phyloP scores from a whole-genome alignment of 1,140 invertebrate genomes.

The Battus philenor region DNA sequence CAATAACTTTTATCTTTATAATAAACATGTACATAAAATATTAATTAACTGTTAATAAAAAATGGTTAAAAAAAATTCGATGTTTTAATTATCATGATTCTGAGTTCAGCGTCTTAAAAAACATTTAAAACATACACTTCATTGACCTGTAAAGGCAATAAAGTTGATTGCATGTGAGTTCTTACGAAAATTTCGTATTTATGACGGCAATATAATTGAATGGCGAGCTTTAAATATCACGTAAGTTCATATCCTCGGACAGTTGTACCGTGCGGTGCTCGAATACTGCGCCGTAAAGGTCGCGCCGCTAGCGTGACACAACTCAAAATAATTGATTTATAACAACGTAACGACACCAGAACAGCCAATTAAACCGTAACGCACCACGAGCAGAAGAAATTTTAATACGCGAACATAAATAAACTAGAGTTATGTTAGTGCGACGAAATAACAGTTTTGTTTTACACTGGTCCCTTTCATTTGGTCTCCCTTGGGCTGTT shows the following conservation, averaged over 20 bases:
- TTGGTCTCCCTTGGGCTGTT: constrained; percentile 41
- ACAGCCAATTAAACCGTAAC: constrained; percentile 19
- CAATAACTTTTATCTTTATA: no score
- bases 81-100: no score
- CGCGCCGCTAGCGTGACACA: constrained; percentile 13
- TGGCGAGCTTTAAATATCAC: constrained; percentile 8
- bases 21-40: no score
- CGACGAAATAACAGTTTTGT: constrained; percentile 40
- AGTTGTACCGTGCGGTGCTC: constrained; percentile 1
- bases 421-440: constrained; percentile 32
- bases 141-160: no score
- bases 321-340: constrained; percentile 16
- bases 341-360: constrained; percentile 2
- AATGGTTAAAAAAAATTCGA: no score
- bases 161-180: no score
- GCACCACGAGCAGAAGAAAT: constrained; percentile 29
- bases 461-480: constrained; percentile 30
- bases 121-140: no score
- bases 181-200: constrained; percentile 10
- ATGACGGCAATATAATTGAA: constrained; percentile 11
- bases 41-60: no score
- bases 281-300: constrained; percentile 7
- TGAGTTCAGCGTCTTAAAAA: no score
- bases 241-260: constrained; percentile 13
- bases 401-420: constrained; percentile 33